Conservation (phyloP, 2,797 vertebrate genomes). For the Melopsittacus undulatus region DNA sequence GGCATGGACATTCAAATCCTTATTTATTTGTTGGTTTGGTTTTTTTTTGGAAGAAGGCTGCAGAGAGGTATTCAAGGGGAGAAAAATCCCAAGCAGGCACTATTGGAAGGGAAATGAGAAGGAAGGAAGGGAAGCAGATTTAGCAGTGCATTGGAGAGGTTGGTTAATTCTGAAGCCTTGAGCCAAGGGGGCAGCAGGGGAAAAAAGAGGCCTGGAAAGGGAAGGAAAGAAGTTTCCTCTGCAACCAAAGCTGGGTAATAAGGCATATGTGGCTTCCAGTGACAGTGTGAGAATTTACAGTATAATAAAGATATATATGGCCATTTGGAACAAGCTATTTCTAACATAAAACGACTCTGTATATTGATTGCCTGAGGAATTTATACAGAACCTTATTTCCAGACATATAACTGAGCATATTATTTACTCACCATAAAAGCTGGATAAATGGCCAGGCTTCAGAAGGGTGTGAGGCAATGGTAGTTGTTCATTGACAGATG, state of each 20-base stretch:
- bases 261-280: conserved; percentile 43
- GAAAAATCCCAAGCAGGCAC: background rate
- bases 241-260: conserved; percentile 14
- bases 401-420: conserved; percentile 59
- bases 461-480: background rate
- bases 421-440: conserved; percentile 67
- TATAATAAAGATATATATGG: conserved; percentile 64
- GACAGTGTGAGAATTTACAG: conserved; percentile 59
- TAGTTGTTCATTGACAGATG: conserved; percentile 16
- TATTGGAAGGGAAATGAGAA: background rate
- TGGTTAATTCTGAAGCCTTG: background rate
- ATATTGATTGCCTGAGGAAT: conserved; percentile 67
- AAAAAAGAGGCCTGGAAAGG: background rate
- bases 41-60: background rate
- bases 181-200: background rate
- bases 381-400: conserved; percentile 66
- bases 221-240: background rate
- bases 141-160: fast-evolving
- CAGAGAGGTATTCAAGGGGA: background rate
- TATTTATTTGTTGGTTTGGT: too few species aligned
- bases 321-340: conserved; percentile 69
- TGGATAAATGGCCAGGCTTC: conserved; percentile 52
- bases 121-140: background rate
- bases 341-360: conserved; percentile 59
- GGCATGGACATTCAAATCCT: background rate